Evolutionary conservation across 2,888 invertebrate genomes (phyloP).

Genomic region (Druceiella hillmani): DNA sequence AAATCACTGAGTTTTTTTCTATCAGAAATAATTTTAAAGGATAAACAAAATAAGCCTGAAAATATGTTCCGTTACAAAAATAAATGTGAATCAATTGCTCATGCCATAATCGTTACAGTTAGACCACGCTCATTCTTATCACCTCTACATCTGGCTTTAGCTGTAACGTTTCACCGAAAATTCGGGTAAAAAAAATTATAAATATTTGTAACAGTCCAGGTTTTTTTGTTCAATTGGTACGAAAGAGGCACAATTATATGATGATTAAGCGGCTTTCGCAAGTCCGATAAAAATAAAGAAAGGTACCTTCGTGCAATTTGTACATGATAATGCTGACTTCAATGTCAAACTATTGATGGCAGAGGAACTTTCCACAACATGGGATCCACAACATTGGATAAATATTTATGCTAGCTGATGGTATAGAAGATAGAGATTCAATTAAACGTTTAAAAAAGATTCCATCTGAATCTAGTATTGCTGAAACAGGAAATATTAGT

Average conservation of each 20-base stretch:
- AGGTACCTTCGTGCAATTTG: too few relatives aligned
- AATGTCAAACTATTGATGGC: too few relatives aligned
- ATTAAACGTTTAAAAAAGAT: conserved; percentile 14
- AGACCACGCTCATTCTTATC: conserved; percentile 12
- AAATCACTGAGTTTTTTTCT: conserved; percentile 10
- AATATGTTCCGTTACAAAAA: neutral
- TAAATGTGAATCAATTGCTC: conserved; percentile 11
- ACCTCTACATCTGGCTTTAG: conserved; percentile 8
- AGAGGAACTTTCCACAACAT: too few relatives aligned
- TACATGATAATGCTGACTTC: too few relatives aligned
- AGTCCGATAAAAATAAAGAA: conserved; percentile 5
- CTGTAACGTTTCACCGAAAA: conserved; percentile 5
- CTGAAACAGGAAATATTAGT: too few relatives aligned
- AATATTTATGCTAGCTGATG: too few relatives aligned
- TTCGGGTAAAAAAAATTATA: neutral
- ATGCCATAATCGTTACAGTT: conserved; percentile 10
- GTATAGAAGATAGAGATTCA: conserved; percentile 5
- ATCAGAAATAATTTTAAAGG: conserved; percentile 11
- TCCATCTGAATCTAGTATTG: too few relatives aligned
- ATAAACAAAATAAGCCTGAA: conserved; percentile 13
- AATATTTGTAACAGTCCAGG: neutral
- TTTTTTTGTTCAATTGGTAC: conserved; percentile 4
- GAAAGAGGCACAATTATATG: conserved; percentile 7
- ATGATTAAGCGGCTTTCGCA: conserved; percentile 4
- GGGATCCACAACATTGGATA: too few relatives aligned